Base-by-base conservation (phyloP, 2,113 vertebrate species). In the Mohoua ochrocephala region DNA sequence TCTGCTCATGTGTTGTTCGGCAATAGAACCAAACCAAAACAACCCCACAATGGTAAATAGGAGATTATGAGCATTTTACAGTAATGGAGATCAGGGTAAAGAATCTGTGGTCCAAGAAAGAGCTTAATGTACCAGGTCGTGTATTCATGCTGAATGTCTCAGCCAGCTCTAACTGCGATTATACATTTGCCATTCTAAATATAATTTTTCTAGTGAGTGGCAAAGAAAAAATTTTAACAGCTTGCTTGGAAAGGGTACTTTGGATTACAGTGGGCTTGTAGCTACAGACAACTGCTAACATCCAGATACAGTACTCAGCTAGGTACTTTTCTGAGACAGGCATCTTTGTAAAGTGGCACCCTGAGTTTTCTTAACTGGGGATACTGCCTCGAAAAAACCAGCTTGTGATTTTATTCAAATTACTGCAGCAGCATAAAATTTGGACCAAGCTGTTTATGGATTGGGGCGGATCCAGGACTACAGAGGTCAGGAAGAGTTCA, bases 401-500 rank as follows among this genome's bases (percentile, higher is more conserved):
- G 79, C 47, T 93, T 95, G 57, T 78, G 93, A 95, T 95, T 97
- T 96, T 92, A 95, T 96, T 92, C 73, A 87, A 92, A 94, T 94
- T 93, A 95, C 90, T 92, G 79, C 93, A 95, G 89, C 92, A 97
- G 91, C 67, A 81, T 91, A 86, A 95, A 96, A 94, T 97, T 95
- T 93, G 96, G 93, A 91, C 94, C 59, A 76, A 85, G 86, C 91
- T 79, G 54, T 96, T 96, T 91, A 96, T 90, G 89, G 83, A 88
- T 92, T 97, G 97, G 92, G 96, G 92, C 3, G 6, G 76, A 93
- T 97, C 96, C 97, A 98, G 93, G 78, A 94, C 64, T 95, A 23
- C 4, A 23, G 91, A 97, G 98, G 98, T 98, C 97, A 97, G 60
- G 87, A 89, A 84, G 88, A 98, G 98, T 97, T 96, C 97, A 97